Percentiles rank a stretch among this genome's conserved stretches.
phyloP scores from a whole-genome alignment of 2,797 vertebrate genomes.

The Saxicola maurus region DNA sequence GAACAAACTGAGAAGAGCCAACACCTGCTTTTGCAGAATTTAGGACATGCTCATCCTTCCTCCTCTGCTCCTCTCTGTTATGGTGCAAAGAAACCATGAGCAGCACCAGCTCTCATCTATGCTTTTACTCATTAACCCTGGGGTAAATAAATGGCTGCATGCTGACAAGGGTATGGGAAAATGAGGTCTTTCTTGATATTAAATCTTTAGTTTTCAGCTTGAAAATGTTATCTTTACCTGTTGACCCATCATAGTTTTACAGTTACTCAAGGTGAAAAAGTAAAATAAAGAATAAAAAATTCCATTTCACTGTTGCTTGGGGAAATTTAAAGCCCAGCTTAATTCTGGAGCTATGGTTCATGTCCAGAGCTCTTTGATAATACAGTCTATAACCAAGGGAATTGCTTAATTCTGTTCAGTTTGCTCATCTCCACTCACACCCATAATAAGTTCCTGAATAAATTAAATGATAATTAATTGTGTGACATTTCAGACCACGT shows the following conservation, averaged over 20 bases:
- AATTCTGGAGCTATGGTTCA: not conserved
- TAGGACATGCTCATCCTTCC: not conserved
- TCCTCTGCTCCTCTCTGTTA: not conserved
- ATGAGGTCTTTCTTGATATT: not conserved
- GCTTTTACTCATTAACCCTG: not conserved
- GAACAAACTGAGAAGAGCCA: not conserved
- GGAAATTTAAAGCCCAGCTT: not conserved
- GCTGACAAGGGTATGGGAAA: not conserved
- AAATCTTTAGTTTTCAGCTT: not conserved
- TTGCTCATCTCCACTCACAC: not conserved
- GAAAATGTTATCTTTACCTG: not conserved
- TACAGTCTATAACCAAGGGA: not conserved
- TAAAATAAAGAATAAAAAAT: not conserved
- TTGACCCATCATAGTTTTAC: not conserved
- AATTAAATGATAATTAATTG: conserved; percentile 35
- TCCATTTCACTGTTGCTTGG: not conserved
- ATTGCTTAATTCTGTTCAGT: not conserved
- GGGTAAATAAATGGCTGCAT: not conserved
- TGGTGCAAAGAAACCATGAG: not conserved
- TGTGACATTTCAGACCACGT: conserved; percentile 4
- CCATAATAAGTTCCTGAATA: conserved; percentile 7
- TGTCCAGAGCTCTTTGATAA: conserved; percentile 5
- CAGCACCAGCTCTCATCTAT: not conserved
- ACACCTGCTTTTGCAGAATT: not conserved
- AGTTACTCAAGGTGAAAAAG: not conserved